These are phyloP conservation scores for Drosophila nannoptera DNA, from an alignment of 1,140 invertebrate genomes.

Conservation along the genomic window DNA sequence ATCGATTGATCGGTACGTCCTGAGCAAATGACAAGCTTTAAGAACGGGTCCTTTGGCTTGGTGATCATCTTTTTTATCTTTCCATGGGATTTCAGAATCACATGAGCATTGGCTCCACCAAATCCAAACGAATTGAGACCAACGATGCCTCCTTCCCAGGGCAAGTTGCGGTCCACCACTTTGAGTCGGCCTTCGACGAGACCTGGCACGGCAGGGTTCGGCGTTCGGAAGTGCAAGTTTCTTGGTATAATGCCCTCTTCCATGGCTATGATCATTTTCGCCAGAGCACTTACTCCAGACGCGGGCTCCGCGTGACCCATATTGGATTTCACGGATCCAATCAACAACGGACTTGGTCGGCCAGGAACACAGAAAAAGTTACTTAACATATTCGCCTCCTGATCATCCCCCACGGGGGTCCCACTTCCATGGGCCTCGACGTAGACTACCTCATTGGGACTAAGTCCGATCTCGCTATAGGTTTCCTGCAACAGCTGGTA, in stretches of 20 bases:
- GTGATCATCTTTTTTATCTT: slow-evolving; percentile 82
- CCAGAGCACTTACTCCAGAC: slow-evolving; percentile 92
- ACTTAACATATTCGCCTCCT: slow-evolving; percentile 95
- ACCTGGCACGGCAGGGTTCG: slow-evolving; percentile 93
- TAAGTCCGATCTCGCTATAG: slow-evolving; percentile 88
- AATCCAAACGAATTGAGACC: slow-evolving; percentile 98
- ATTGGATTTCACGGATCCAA: slow-evolving; percentile 98
- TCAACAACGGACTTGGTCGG: slow-evolving; percentile 87
- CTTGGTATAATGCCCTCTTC: slow-evolving; percentile 90
- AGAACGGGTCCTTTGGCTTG: slow-evolving; percentile 77
- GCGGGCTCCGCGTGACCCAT: slow-evolving; percentile 98
- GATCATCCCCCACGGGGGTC: slow-evolving; percentile 96
- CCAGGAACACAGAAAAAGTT: slow-evolving; percentile 92
- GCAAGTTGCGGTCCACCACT: slow-evolving; percentile 88
- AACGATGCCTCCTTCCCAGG: slow-evolving; percentile 92
- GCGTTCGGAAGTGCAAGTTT: slow-evolving; percentile 92
- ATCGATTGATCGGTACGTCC: slow-evolving; percentile 92
- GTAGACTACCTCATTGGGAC: slow-evolving; percentile 89
- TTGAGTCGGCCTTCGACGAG: slow-evolving; percentile 91
- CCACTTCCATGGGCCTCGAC: slow-evolving; percentile 99
- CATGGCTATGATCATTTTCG: slow-evolving; percentile 94
- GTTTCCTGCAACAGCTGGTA: slow-evolving; percentile 89
- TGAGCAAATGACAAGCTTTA: slow-evolving; percentile 88
- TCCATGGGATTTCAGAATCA: slow-evolving; percentile 88
- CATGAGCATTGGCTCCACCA: slow-evolving; percentile 97